Evolutionary conservation across 64 coral and sea anemone species (phyloP), one percentile per base, ranked within the genome.

Genomic region (Stichodactyla helianthus): DNA sequence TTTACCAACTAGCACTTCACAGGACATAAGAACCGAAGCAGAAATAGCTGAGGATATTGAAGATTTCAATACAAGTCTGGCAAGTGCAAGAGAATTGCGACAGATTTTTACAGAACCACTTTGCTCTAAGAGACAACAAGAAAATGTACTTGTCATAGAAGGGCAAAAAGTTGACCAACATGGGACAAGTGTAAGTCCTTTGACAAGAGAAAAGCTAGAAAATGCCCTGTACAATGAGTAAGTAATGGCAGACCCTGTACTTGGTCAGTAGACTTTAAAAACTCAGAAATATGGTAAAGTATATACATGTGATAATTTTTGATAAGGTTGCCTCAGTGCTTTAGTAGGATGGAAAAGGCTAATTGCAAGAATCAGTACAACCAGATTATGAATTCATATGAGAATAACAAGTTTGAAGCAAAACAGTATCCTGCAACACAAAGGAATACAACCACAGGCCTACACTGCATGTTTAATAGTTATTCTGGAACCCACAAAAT

Each of bases 31-130:
- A 9, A 88, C 94, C 79, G 91, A 97, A 71, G 91, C 59, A 59
- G 91, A 97, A 74, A 83, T 97, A 44, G n/a, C 79, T 18, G 82
- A 97, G 54, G 94, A 97, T 57, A 84, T 97, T 22, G 52, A 86
- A 50, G 86, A 83, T 56, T 88, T 97, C 54, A 86, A 93, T 71
- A 84, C 94, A 59, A 83, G 85, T 28, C 81, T 97, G 0, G 17
- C 52, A 23, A 85, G 70, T 82, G 85, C 88, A 60, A 92, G 68
- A 31, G 22, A 74, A 74, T 74, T 74, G 17, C 7, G 25, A 4
- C 20, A 55, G 13, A 50, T 77, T 0, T 79, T 82, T 26, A 18
- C 68, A 51, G 87, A 86, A 55, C 83, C 84, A 14, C 70, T 93
- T 68, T 97, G 91, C n/a, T 57, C 91, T 31, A 81, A 65, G 5